These are phyloP conservation scores for Cephus spinipes DNA, from an alignment of 2,888 invertebrate species.

Conservation along the genomic window DNA sequence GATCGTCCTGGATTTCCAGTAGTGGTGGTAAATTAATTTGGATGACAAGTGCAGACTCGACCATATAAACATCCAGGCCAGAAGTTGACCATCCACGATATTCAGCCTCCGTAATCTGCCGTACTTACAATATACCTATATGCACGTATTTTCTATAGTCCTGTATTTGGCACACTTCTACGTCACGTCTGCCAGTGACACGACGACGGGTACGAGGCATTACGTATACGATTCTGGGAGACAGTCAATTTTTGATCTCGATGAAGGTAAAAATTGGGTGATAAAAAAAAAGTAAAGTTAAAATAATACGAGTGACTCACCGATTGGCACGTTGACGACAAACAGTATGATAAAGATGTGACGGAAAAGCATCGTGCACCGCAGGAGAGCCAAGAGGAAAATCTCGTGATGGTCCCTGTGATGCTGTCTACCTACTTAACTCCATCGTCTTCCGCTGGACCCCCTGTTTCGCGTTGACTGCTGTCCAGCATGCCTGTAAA, in stretches of 20 bases:
- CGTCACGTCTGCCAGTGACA: neutral
- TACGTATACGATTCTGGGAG: neutral
- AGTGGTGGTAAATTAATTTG: constrained; percentile 49
- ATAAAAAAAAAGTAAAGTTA: constrained; percentile 12
- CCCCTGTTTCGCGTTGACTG: constrained; percentile 46
- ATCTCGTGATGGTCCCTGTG: constrained; percentile 44
- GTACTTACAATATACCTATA: neutral
- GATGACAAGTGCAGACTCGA: constrained; percentile 58
- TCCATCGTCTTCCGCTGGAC: constrained; percentile 50
- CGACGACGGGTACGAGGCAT: too few species aligned
- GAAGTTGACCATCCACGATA: constrained; percentile 53
- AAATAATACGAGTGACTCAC: constrained; percentile 41
- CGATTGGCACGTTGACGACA: constrained; percentile 62
- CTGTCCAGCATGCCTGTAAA: constrained; percentile 50
- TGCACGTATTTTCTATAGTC: neutral
- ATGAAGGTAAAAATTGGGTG: neutral
- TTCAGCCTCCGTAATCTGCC: too few species aligned
- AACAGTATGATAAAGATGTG: constrained; percentile 55
- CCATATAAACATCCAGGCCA: constrained; percentile 60
- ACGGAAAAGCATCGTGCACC: constrained; percentile 59
- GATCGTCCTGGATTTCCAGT: neutral
- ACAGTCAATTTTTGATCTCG: neutral
- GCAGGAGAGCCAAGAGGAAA: constrained; percentile 36
- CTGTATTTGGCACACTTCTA: constrained; percentile 1
- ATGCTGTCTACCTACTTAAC: constrained; percentile 51